Evolutionary conservation across 1,140 invertebrate species (phyloP), one percentile per base, ranked within the genome.

Genomic region (Drosophila miranda): DNA sequence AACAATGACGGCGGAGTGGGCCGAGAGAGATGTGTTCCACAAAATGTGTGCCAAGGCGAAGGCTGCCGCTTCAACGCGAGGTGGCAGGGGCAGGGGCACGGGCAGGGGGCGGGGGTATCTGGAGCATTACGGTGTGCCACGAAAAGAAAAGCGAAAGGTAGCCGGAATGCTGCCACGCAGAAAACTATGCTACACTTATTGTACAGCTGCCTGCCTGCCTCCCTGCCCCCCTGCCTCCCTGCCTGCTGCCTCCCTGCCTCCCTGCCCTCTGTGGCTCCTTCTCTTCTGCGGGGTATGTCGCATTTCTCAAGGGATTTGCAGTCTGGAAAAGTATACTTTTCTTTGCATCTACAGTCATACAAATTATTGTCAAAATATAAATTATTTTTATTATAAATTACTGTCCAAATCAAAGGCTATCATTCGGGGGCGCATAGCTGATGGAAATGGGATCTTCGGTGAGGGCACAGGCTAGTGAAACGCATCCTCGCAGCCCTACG

Each of bases 31-130:
- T 38, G 34, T 38, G 34, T 38, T 38, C 77, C 61, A 70, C 19
- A 56, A 87, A 86, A 86, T 86, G 82, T 84, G 73, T 84, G 81
- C 81, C 81, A 84, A 84, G 81, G 81, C 82, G 81, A 84, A 86
- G 81, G 82, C 81, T 86, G 77, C 38, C 34, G 23, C 11, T 11
- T 23, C 23, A 3, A 23, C 5, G 23, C 3, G 23, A 26, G 23
- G 3, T 3, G 23, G 23, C 3, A 23, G 3, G 4, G 23, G 23
- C 3, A 5, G 5, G 3, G 23, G 3, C 5, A 5, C 4, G 23
- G 23, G 23, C 23, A 6, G 11, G 11, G 9, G 30, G 8, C 30
- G 0, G 9, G 11, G 5, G 34, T 13, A 5, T 38, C 11, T 38
- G 11, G 3, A 38, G 34, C 34, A 38, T 38, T 38, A 38, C 34